phyloP scores from a whole-genome alignment of 1,140 invertebrate species.

The Lethrus apterus region DNA sequence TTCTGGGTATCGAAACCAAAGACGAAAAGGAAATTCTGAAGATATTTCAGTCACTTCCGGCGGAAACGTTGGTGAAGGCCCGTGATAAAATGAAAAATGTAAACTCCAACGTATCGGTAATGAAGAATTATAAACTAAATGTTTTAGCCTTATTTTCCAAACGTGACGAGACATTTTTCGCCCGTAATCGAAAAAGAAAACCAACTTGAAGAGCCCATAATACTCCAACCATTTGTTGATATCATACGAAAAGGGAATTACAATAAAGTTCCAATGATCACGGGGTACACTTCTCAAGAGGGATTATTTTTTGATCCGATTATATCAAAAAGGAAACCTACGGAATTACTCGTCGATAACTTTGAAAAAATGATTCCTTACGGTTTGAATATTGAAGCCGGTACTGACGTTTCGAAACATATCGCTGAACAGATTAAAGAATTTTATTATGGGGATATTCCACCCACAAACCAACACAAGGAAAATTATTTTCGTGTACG shows the following conservation, averaged over 20 bases:
- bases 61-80: slow-evolving; percentile 35
- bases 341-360: slow-evolving; percentile 21
- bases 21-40: slow-evolving; percentile 26
- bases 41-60: slow-evolving; percentile 42
- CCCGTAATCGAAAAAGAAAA: slow-evolving; percentile 46
- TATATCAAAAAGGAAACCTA: background rate
- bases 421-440: slow-evolving; percentile 45
- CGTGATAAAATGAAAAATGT: slow-evolving; percentile 21
- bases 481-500: too few species aligned
- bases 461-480: slow-evolving; percentile 34
- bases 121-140: background rate
- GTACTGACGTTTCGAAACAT: slow-evolving; percentile 38
- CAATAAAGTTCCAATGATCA: slow-evolving; percentile 46
- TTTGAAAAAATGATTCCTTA: slow-evolving; percentile 41
- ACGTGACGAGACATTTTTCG: background rate
- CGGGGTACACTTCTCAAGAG: slow-evolving; percentile 41
- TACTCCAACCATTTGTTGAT: slow-evolving; percentile 44
- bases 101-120: slow-evolving; percentile 2
- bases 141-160: background rate
- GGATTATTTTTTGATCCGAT: slow-evolving; percentile 8
- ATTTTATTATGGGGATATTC: slow-evolving; percentile 45
- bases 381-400: slow-evolving; percentile 38
- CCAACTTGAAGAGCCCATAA: slow-evolving; percentile 43
- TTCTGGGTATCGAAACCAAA: slow-evolving; percentile 12
- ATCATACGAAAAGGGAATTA: slow-evolving; percentile 36